phyloP scores from a whole-genome alignment of 2,797 vertebrate genomes.

The Argya squamiceps region DNA sequence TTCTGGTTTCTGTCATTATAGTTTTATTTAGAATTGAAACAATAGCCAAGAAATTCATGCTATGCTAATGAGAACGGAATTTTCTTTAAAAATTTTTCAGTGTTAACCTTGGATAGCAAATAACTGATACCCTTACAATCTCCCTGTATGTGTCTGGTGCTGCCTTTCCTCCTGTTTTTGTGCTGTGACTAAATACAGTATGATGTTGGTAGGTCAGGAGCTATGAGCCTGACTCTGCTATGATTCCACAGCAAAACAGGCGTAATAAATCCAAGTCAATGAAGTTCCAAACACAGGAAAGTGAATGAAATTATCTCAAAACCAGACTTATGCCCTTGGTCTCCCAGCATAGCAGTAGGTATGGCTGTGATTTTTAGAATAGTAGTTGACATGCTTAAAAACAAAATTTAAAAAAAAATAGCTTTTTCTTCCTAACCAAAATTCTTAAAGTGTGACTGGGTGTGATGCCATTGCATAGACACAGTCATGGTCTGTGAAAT shows the following conservation, averaged over 20 bases:
- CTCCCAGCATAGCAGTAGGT: neutral
- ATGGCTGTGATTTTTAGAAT: neutral
- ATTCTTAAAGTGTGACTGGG: neutral
- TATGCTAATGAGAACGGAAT: neutral
- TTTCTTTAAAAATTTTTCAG: neutral
- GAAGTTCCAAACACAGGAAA: neutral
- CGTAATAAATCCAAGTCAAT: neutral
- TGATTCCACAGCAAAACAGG: neutral
- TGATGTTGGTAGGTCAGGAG: neutral
- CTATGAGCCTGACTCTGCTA: neutral
- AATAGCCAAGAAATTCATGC: neutral
- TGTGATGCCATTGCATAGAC: neutral
- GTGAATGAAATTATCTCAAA: neutral
- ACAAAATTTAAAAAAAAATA: neutral
- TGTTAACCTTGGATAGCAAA: neutral
- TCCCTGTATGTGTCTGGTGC: neutral
- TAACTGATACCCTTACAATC: neutral
- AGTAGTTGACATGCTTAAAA: neutral
- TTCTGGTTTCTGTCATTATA: neutral
- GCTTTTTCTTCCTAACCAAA: neutral
- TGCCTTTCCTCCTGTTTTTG: neutral
- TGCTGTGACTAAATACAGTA: neutral
- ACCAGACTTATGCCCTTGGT: neutral
- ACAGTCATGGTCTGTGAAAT: neutral
- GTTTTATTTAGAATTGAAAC: slow-evolving; percentile 22